A percentile compares a stretch with the other conserved stretches of the same genome.
Conservation (phyloP, 2,797 vertebrate genomes). For the Syngnathus acus region DNA sequence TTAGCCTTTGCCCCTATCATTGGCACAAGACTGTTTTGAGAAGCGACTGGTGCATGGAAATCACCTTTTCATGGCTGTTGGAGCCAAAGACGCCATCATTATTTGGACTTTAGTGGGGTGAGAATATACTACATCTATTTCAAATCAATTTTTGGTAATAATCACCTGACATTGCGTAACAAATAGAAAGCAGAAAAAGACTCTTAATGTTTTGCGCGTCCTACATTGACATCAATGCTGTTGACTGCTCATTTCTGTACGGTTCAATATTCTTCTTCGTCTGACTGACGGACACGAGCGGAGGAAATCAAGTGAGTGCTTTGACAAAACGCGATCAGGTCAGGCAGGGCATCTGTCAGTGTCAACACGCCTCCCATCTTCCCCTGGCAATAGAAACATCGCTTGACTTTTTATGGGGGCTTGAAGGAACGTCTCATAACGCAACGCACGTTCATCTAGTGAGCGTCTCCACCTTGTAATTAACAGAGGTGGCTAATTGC, state of each 20-base stretch:
- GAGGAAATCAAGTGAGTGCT: constrained; percentile 10
- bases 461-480: too few species aligned
- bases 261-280: background rate
- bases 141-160: too few species aligned
- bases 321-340: constrained; percentile 35
- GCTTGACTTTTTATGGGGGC: background rate
- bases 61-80: background rate
- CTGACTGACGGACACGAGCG: background rate
- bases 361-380: constrained; percentile 8
- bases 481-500: too few species aligned
- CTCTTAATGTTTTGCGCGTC: too few species aligned
- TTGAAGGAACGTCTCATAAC: background rate
- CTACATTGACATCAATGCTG: too few species aligned
- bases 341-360: constrained; percentile 6
- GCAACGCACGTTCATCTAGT: background rate
- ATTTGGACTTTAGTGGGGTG: too few species aligned
- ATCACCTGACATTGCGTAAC: too few species aligned
- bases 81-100: background rate
- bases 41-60: background rate
- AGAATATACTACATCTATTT: too few species aligned
- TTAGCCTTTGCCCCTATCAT: constrained; percentile 12
- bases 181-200: too few species aligned
- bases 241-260: background rate
- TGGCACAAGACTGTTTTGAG: background rate
- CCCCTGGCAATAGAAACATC: constrained; percentile 12